Base-by-base conservation (phyloP, 2,888 invertebrate genomes). In the Philereme transversata region DNA sequence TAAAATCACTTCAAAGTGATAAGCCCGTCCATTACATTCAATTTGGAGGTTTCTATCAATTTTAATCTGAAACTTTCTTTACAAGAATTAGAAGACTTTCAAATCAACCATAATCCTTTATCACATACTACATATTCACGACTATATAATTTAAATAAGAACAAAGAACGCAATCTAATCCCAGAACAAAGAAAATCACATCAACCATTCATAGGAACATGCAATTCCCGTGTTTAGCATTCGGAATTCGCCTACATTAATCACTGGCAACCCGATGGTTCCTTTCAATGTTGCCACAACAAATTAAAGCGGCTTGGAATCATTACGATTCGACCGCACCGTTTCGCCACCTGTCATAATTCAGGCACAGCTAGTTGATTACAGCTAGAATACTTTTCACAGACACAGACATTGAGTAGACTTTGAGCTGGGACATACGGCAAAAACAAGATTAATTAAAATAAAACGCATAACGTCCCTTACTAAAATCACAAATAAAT, bases 271-370 rank as follows among this genome's bases (percentile, higher is more conserved):
- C 54, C 65, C 58, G 67, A 68, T 68, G 67, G 65, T 65, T 67
- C 70, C 70, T 68, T 70, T 70, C 70, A 68, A 51, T 68, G 65
- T 68, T 67, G 68, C 66, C 61, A 68, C 62, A 71, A 68, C 68
- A 64, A 69, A 71, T 69, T 67, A 68, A 65, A 59, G 61, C 57
- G 62, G 65, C 56, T 68, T 68, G 69, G 66, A 78, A 78, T 80
- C 76, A 83, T 82, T 77, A 76, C 77, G 75, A 76, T 76, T 73
- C 68, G 72, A 76, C 81, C 78, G 69, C 78, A 82, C 82, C 81
- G 82, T 83, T 82, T 78, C 72, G 65, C 71, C 79, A 77, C 74
- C 79, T 76, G 79, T 83, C 82, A 83, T 84, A 83, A 84, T 82
- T 70, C 52, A 50, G 57, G 22, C 52, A 52, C n/a, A 51, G 60